Evolutionary conservation across 2,888 invertebrate genomes (phyloP).

Genomic region (Dasypolia templi): DNA sequence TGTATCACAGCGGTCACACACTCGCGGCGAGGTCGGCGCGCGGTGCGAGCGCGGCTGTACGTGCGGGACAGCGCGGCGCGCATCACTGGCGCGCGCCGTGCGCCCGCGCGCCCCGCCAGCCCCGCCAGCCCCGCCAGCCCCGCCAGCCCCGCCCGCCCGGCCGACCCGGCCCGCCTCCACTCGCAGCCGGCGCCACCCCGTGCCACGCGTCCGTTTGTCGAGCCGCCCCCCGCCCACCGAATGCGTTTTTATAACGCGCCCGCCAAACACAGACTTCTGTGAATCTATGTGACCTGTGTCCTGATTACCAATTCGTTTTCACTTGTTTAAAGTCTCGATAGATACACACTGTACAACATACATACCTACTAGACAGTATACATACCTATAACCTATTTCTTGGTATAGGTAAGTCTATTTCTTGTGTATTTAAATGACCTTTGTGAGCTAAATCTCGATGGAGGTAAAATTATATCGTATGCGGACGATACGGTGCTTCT

Average conservation of each 20-base stretch:
- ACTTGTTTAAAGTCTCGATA: conserved; percentile 9
- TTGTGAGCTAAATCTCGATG: too few species aligned
- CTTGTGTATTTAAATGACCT: too few species aligned
- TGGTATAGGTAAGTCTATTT: too few species aligned
- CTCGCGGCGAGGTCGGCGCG: conserved; percentile 51
- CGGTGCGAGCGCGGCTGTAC: conserved; percentile 46
- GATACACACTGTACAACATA: too few species aligned
- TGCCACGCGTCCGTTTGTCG: background rate
- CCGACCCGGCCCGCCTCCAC: conserved; percentile 27
- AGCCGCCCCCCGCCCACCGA: conserved; percentile 38
- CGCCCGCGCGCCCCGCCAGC: conserved; percentile 28
- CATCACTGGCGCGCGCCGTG: conserved; percentile 70
- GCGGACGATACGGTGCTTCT: too few species aligned
- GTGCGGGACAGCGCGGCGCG: conserved; percentile 75
- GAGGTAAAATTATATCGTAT: too few species aligned
- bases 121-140: conserved; percentile 29
- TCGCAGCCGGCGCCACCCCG: conserved; percentile 20
- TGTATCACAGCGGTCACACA: conserved; percentile 56
- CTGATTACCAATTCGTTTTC: conserved; percentile 24
- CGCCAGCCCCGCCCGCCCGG: conserved; percentile 25
- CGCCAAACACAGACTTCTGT: conserved; percentile 34
- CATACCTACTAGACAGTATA: background rate
- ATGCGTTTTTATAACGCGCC: conserved; percentile 37
- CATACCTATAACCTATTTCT: background rate
- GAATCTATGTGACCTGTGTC: conserved; percentile 53